phyloP scores from a whole-genome alignment of 2,797 vertebrate genomes.

The Tarsius wallacei region DNA sequence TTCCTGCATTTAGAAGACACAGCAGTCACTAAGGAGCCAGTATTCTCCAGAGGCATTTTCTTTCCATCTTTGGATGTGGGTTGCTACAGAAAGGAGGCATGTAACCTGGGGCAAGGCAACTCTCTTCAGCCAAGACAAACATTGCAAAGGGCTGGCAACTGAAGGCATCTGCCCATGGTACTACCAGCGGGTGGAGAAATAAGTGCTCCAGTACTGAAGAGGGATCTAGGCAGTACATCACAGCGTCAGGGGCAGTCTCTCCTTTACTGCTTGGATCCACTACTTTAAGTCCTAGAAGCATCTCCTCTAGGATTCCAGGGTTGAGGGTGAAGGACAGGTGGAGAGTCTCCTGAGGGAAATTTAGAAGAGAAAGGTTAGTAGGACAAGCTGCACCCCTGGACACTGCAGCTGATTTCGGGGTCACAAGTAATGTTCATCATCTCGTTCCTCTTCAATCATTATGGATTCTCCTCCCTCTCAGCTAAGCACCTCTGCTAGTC shows the following conservation, averaged over 20 bases:
- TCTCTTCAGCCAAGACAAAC: not conserved
- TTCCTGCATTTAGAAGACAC: conserved; percentile 57
- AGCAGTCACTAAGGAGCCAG: not conserved
- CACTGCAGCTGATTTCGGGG: not conserved
- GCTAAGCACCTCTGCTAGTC: not conserved
- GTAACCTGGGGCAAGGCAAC: not conserved
- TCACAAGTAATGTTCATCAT: not conserved
- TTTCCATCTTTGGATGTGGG: conserved; percentile 21
- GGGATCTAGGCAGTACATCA: not conserved
- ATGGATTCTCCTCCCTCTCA: not conserved
- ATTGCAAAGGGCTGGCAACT: not conserved
- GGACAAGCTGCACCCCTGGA: not conserved
- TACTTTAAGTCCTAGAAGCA: not conserved
- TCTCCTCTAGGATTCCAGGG: not conserved
- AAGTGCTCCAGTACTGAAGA: not conserved
- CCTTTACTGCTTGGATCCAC: not conserved
- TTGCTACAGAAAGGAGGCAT: not conserved
- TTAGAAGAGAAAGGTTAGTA: not conserved
- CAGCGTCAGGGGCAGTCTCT: not conserved
- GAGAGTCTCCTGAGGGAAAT: not conserved
- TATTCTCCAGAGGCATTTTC: not conserved
- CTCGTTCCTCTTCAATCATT: not conserved
- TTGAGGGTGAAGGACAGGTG: not conserved
- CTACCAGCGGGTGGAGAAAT: not conserved
- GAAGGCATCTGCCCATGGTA: not conserved